A percentile compares a stretch with the other conserved stretches of the same genome.
These are phyloP conservation scores for Hypotaenidia philippensis DNA, from an alignment of 2,797 vertebrate species.

Conservation along the genomic window DNA sequence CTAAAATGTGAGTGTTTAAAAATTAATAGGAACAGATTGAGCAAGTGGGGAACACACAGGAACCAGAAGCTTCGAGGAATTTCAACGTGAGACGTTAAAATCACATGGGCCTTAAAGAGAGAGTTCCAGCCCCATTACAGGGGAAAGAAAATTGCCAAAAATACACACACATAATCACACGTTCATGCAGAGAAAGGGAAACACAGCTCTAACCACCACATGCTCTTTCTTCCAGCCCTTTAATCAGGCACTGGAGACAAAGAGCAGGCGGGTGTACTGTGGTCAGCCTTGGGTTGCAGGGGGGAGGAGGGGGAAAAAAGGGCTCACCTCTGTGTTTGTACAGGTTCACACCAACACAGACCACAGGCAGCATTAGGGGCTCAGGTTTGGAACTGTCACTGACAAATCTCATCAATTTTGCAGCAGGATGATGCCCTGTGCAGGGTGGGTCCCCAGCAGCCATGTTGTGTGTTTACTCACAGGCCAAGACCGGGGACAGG, in stretches of 20 bases:
- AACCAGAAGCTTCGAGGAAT: neutral
- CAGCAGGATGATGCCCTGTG: neutral
- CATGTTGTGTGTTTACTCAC: fast-evolving
- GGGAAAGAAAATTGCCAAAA: neutral
- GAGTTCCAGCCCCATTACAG: neutral
- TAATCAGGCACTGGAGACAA: neutral
- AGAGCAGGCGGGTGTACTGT: neutral
- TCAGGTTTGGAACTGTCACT: fast-evolving
- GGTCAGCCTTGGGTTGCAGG: neutral
- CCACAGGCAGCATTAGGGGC: neutral
- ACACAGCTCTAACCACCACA: fast-evolving
- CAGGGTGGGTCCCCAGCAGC: neutral
- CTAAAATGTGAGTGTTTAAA: neutral
- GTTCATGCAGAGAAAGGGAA: neutral
- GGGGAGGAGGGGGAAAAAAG: too few species aligned
- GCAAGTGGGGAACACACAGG: neutral
- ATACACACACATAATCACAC: neutral
- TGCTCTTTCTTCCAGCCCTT: neutral
- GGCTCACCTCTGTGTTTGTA: neutral
- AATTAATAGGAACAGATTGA: constrained; percentile 20
- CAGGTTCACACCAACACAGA: neutral
- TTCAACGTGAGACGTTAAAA: fast-evolving
- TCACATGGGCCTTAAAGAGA: fast-evolving
- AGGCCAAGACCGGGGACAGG: neutral
- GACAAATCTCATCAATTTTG: neutral